Conservation (phyloP, 2,888 invertebrate species). For the Brassicogethes aeneus region DNA sequence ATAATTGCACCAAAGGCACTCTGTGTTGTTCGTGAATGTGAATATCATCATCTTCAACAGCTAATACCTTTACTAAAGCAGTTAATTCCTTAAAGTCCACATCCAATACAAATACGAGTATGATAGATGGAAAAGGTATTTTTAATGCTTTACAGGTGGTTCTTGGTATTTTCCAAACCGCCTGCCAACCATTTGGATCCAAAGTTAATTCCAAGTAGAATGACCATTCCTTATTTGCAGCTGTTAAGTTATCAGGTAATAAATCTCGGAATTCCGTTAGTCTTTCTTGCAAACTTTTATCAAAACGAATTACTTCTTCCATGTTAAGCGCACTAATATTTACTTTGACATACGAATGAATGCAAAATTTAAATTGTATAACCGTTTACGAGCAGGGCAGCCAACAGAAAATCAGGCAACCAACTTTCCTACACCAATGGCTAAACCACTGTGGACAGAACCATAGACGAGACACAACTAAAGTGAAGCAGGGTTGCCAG, state of each 20-base stretch:
- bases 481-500: too few species aligned
- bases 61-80: slow-evolving; percentile 51
- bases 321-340: too few species aligned
- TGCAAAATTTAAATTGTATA: too few species aligned
- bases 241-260: slow-evolving; percentile 41
- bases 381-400: too few species aligned
- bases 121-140: slow-evolving; percentile 56
- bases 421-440: too few species aligned
- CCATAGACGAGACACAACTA: too few species aligned
- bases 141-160: slow-evolving; percentile 54
- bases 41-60: slow-evolving; percentile 52
- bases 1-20: slow-evolving; percentile 54
- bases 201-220: slow-evolving; percentile 49
- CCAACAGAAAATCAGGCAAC: too few species aligned
- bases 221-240: slow-evolving; percentile 47
- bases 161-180: slow-evolving; percentile 60
- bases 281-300: slow-evolving; percentile 49
- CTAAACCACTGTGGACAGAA: too few species aligned
- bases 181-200: slow-evolving; percentile 61
- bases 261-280: slow-evolving; percentile 46
- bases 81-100: slow-evolving; percentile 47
- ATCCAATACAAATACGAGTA: slow-evolving; percentile 49
- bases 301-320: slow-evolving; percentile 49
- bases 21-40: slow-evolving; percentile 51
- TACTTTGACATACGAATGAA: too few species aligned